These are phyloP conservation scores for Callipepla squamata DNA, from an alignment of 2,113 vertebrate genomes.

Conservation along the genomic window DNA sequence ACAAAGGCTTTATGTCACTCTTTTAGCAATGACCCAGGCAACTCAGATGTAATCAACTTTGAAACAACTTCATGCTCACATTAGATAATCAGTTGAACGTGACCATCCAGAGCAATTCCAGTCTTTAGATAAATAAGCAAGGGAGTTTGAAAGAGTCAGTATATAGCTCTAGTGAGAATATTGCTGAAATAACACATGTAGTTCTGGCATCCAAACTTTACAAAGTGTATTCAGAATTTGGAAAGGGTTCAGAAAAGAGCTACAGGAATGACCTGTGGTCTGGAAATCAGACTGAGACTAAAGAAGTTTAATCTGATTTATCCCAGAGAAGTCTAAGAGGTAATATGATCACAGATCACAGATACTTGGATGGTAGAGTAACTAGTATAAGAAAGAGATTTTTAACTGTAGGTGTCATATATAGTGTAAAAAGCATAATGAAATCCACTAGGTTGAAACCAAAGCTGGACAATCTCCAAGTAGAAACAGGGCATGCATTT, in stretches of 20 bases:
- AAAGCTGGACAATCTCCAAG: constrained; percentile 8
- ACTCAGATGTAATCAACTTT: constrained; percentile 32
- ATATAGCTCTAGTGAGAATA: constrained; percentile 43
- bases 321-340: constrained; percentile 38
- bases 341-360: constrained; percentile 25
- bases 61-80: constrained; percentile 14
- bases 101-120: constrained; percentile 30
- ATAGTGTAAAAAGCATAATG: neutral
- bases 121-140: constrained; percentile 49
- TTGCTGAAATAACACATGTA: constrained; percentile 45
- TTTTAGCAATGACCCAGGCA: neutral
- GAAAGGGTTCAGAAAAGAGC: constrained; percentile 44
- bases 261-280: constrained; percentile 38
- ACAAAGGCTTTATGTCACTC: constrained; percentile 5
- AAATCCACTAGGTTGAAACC: neutral
- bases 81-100: constrained; percentile 36
- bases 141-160: constrained; percentile 23
- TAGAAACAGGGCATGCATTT: neutral
- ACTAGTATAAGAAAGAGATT: constrained; percentile 12
- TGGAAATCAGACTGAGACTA: constrained; percentile 59
- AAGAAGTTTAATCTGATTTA: constrained; percentile 59
- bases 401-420: neutral
- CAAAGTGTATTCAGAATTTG: constrained; percentile 15
- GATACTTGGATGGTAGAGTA: constrained; percentile 7
- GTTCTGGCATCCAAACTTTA: constrained; percentile 44